Conservation (phyloP, 2,888 invertebrate species). For the Orthonychiurus folsomi region DNA sequence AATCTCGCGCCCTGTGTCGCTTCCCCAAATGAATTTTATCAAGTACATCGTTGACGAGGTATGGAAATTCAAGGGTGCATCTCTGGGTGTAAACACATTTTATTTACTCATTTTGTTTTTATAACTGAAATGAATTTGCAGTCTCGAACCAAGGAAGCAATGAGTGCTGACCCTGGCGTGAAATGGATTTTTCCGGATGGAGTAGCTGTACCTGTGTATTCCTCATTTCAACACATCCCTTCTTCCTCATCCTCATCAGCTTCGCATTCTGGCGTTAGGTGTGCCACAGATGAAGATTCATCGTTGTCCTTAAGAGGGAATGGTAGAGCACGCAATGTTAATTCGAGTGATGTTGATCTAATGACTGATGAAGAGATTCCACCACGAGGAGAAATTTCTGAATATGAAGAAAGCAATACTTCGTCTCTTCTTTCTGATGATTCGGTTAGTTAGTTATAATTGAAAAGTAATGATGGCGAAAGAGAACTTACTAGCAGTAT, state of each 20-base stretch:
- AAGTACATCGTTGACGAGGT: constrained; percentile 10
- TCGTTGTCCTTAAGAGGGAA: background rate
- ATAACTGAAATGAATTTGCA: constrained; percentile 3
- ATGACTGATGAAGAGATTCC: constrained; percentile 81
- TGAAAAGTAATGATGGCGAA: background rate
- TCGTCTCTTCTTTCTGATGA: constrained; percentile 36
- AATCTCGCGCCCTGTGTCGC: background rate
- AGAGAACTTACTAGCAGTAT: too few relatives aligned
- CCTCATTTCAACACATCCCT: background rate
- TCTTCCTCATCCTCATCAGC: background rate
- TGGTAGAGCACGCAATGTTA: background rate
- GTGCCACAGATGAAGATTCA: background rate
- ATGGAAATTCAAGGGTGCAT: background rate
- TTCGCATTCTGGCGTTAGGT: background rate
- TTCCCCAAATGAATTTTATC: constrained; percentile 2
- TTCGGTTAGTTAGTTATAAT: constrained; percentile 12
- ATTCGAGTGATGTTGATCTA: constrained; percentile 48
- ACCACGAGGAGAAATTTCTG: constrained; percentile 73
- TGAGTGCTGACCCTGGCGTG: background rate
- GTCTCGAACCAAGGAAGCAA: background rate
- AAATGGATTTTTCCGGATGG: constrained; percentile 11
- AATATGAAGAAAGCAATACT: constrained; percentile 54
- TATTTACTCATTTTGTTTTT: too few relatives aligned
- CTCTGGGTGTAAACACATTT: background rate
- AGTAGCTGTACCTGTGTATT: constrained; percentile 6